Percentiles rank a stretch among this genome's conserved stretches.
These are phyloP conservation scores for Euplagia quadripunctaria DNA, from an alignment of 2,888 invertebrate species.

Conservation along the genomic window DNA sequence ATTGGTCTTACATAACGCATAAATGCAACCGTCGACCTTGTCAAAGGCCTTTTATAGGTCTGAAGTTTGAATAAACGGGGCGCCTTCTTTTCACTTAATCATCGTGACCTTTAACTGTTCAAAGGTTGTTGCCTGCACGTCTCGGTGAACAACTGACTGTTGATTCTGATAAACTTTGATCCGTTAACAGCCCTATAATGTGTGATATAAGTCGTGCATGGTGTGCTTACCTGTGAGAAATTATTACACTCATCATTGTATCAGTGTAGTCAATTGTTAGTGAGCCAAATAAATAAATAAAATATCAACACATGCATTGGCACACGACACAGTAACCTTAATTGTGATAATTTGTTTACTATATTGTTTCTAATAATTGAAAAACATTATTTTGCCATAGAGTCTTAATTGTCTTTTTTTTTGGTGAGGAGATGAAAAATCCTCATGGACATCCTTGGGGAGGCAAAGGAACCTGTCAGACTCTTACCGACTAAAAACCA, in stretches of 20 bases:
- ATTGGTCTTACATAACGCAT: too few relatives aligned
- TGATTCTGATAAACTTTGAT: not conserved
- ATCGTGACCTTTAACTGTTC: not conserved
- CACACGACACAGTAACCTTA: not conserved
- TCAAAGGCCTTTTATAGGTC: too few relatives aligned
- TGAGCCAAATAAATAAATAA: too few relatives aligned
- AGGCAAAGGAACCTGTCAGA: too few relatives aligned
- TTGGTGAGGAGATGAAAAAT: too few relatives aligned
- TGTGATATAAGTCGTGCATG: not conserved
- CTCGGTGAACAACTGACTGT: not conserved
- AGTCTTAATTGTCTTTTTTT: not conserved
- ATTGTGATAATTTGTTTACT: not conserved
- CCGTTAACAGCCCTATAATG: not conserved
- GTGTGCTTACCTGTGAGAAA: too few relatives aligned
- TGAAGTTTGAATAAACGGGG: too few relatives aligned
- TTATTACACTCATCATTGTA: too few relatives aligned
- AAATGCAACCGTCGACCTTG: too few relatives aligned
- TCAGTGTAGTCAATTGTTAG: too few relatives aligned
- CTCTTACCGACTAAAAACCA: too few relatives aligned
- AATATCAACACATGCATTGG: not conserved
- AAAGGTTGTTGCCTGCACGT: not conserved
- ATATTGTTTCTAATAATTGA: not conserved
- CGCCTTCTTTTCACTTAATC: not conserved
- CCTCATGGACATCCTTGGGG: too few relatives aligned
- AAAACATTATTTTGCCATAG: not conserved